Base-by-base conservation (phyloP, 2,797 vertebrate genomes). In the Megalops cyprinoides region DNA sequence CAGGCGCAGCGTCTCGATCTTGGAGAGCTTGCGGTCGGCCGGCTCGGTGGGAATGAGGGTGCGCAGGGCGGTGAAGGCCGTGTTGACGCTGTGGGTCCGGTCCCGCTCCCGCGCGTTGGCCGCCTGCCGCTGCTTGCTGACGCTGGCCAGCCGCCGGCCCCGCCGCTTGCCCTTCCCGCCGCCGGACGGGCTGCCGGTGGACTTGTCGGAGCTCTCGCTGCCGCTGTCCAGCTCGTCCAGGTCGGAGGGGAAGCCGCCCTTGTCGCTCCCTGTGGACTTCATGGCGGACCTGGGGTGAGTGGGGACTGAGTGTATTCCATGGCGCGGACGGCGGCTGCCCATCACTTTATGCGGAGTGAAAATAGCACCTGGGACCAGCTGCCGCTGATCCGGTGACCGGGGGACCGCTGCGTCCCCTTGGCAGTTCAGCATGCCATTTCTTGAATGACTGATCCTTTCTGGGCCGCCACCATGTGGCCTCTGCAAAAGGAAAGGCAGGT, bases 1-100 rank as follows among this genome's bases (percentile, higher is more conserved):
- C 90, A 97, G 90, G 76, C 97, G 95, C 87, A 97, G 93, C 37
- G 96, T 97, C 93, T 97, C 97, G 42, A 97, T 95, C 92, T 97
- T 97, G 89, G 97, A 97, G 12, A 97, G 94, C 86, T 96, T 96
- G 82, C 97, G 90, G 89, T 97, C 95, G 0, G 92, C 94, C 0
- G 96, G 97, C 73, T 96, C 96, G 10, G 97, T 97, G 85, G 96
- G 97, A 62, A 97, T 97, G 88, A 97, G 96, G 5, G 94, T 93
- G 86, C 97, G 96, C 78, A 97, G 94, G 25, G 96, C 93, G 25
- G 91, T 93, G 94, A 97, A 97, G 37, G 96, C 96, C 0, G 95
- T 88, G 92, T 97, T 97, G 8, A 97, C 96, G 84, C 96, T 97
- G 91, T 97, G 97, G 0, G 96, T 97, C 49, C 96, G 84, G 94